A percentile compares a stretch with the other conserved stretches of the same genome.
Conservation (phyloP, 92 coral and sea anemone genomes). For the Metridium senile region DNA sequence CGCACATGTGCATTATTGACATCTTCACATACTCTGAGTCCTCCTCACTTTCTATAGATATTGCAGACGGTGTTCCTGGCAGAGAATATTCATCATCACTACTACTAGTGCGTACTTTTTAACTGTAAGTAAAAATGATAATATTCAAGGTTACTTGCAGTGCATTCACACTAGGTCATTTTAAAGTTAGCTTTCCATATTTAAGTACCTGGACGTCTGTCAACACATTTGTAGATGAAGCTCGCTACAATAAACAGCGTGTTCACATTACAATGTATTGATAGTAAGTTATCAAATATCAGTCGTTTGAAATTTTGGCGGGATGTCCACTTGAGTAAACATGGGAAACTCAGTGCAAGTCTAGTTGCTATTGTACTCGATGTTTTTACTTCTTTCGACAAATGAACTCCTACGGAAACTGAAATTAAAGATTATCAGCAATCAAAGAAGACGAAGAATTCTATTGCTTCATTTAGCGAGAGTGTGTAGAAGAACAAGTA, state of each 20-base stretch:
- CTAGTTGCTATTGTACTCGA: conserved; percentile 8
- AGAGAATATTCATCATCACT: no score
- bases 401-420: not conserved
- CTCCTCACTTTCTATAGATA: no score
- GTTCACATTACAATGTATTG: conserved; percentile 7
- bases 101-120: no score
- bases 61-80: no score
- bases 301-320: conserved; percentile 19
- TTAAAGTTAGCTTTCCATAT: no score
- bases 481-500: not conserved
- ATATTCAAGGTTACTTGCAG: no score
- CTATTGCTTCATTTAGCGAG: conserved; percentile 4
- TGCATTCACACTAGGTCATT: no score
- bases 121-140: no score
- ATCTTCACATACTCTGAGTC: no score
- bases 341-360: conserved; percentile 6
- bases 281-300: conserved; percentile 5
- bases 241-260: not conserved
- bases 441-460: not conserved
- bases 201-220: no score
- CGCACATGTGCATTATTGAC: no score
- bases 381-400: conserved; percentile 5
- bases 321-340: not conserved
- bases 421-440: not conserved
- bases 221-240: no score